A percentile compares a stretch with the other conserved stretches of the same genome.
phyloP scores from a whole-genome alignment of 2,113 vertebrate genomes.

The Neopipo cinnamomea region DNA sequence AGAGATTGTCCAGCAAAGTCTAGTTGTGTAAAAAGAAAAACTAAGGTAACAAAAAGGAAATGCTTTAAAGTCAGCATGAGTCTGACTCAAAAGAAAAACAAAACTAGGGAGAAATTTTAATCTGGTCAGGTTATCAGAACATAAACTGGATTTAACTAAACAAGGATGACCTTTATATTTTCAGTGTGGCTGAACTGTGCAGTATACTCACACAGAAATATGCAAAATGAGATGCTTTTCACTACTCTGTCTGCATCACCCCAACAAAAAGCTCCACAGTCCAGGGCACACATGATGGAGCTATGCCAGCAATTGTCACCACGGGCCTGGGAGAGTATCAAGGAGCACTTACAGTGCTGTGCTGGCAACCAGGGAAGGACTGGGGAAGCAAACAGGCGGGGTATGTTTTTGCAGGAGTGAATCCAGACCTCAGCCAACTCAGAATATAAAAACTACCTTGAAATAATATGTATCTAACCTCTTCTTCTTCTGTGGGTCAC shows the following conservation, averaged over 20 bases:
- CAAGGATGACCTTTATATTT: background rate
- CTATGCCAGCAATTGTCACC: background rate
- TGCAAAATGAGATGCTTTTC: background rate
- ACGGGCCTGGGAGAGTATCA: background rate
- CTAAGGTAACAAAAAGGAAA: background rate
- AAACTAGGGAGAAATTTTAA: background rate
- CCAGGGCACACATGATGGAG: background rate
- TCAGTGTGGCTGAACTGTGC: background rate
- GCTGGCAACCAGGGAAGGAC: background rate
- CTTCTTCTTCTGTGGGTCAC: background rate
- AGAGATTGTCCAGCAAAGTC: background rate
- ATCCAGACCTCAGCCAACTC: background rate
- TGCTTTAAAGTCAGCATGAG: background rate
- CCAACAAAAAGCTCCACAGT: background rate
- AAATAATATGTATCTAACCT: background rate
- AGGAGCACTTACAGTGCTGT: accelerated
- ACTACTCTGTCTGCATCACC: background rate
- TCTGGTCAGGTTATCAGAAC: background rate
- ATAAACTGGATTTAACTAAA: background rate
- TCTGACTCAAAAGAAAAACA: background rate
- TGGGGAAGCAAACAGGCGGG: background rate
- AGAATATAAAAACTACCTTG: background rate
- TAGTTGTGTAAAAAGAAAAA: background rate
- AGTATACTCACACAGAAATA: background rate
- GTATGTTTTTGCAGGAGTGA: background rate